Percentiles rank a stretch among this genome's conserved stretches.
Conservation (phyloP, 2,113 vertebrate species). For the Gallinago jamesoni region DNA sequence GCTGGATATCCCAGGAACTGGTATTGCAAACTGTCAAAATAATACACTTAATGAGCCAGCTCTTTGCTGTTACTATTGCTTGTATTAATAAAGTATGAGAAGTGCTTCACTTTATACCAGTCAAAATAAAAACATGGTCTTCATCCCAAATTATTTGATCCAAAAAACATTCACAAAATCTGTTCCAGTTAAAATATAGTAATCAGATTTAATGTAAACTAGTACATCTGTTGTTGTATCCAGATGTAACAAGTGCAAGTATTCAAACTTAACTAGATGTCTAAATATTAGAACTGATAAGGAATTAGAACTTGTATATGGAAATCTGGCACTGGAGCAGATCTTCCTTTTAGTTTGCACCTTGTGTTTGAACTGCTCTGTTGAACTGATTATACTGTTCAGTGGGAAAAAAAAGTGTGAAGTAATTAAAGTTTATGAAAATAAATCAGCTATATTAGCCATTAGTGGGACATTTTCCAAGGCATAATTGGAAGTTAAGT, state of each 20-base stretch:
- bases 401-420: not conserved
- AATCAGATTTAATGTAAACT: not conserved
- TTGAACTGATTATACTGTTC: slow-evolving; percentile 3
- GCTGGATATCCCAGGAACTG: not conserved
- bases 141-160: not conserved
- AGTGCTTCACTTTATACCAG: not conserved
- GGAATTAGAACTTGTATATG: not conserved
- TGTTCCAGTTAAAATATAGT: not conserved
- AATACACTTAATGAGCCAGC: not conserved
- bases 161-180: not conserved
- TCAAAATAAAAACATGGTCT: not conserved
- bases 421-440: slow-evolving; percentile 65
- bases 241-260: not conserved
- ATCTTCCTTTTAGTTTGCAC: not conserved
- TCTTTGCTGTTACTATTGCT: not conserved
- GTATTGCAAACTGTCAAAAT: not conserved
- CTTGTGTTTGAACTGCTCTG: not conserved
- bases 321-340: not conserved
- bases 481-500: slow-evolving; percentile 55
- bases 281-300: not conserved
- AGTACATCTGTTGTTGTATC: not conserved
- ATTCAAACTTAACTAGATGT: not conserved
- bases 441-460: slow-evolving; percentile 57
- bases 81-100: not conserved
- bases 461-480: slow-evolving; percentile 45